Base-by-base conservation (phyloP, 2,888 invertebrate species). In the Philaethria dido region DNA sequence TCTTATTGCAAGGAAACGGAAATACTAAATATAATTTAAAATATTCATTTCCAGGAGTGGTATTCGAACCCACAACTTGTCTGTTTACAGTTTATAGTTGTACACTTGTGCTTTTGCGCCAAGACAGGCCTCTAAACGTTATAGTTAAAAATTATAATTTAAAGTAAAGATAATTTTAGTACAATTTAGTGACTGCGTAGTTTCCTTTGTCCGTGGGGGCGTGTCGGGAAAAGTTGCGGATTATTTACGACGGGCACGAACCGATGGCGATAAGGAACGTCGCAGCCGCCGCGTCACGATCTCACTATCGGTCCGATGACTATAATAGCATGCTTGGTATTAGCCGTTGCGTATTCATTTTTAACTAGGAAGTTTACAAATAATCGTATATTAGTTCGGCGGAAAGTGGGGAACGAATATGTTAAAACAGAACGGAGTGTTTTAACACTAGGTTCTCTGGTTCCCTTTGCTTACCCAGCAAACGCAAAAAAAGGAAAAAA, bases 171-270 rank as follows among this genome's bases (percentile, higher is more conserved):
- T 4, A 29, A 25, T 42, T 42, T 42, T n/a, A 22, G 4, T n/a
- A 42, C n/a, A 57, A 25, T 22, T 11, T 48, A 48, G 59, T 42
- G 59, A 50, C 64, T 65, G 81, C 82, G 87, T 73, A 72, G 71
- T 80, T 80, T 77, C 78, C 64, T 70, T 86, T 85, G 88, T 83
- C 82, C 74, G 78, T 82, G 65, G 87, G 85, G 91, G 92, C 91
- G 92, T 89, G 89, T 84, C 90, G 88, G 90, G 89, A 89, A 92
- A 91, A 91, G 88, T 89, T 90, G 89, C 89, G 86, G 89, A 89
- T 91, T 92, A 92, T 92, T 91, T 92, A 92, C 92, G 89, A 88
- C 80, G 84, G 80, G 90, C 92, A 92, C 92, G 92, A 92, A 89
- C 80, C 89, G 92, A 91, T 92, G 86, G 83, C 87, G 92, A 92